These are phyloP conservation scores for Pyrocephalus nanus DNA, from an alignment of 2,797 vertebrate genomes.

Conservation along the genomic window DNA sequence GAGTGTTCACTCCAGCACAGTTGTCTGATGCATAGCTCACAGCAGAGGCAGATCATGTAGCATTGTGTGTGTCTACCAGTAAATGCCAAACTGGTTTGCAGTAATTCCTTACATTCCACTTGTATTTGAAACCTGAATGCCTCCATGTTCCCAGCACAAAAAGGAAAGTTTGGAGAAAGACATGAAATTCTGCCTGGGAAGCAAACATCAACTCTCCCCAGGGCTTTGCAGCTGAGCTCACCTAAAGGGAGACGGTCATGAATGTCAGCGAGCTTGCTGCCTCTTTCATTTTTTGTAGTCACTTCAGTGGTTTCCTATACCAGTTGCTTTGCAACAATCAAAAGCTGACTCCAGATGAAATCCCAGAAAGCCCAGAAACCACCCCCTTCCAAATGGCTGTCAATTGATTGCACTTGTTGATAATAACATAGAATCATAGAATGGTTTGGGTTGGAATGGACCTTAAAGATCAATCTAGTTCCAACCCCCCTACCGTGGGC, in stretches of 20 bases:
- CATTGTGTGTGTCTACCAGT: neutral
- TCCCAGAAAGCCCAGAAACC: neutral
- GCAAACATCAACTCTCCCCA: neutral
- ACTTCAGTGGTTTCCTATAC: neutral
- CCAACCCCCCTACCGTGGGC: neutral
- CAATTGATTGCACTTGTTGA: neutral
- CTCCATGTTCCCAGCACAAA: neutral
- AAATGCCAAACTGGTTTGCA: neutral
- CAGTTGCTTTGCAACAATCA: neutral
- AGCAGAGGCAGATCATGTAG: accelerated
- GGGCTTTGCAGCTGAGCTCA: neutral
- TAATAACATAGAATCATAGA: neutral
- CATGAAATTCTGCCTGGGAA: neutral
- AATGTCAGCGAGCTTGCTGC: neutral
- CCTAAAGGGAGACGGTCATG: neutral
- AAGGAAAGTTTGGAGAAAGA: neutral
- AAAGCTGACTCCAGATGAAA: neutral
- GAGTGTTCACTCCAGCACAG: neutral
- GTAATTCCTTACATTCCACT: neutral
- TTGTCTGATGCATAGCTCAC: neutral
- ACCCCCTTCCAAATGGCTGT: neutral
- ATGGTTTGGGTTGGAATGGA: neutral
- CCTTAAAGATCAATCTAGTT: accelerated
- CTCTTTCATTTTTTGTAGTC: neutral
- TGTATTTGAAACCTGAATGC: neutral